Evolutionary conservation across 2,888 invertebrate species (phyloP).

Genomic region (Sclerodermus sp.): DNA sequence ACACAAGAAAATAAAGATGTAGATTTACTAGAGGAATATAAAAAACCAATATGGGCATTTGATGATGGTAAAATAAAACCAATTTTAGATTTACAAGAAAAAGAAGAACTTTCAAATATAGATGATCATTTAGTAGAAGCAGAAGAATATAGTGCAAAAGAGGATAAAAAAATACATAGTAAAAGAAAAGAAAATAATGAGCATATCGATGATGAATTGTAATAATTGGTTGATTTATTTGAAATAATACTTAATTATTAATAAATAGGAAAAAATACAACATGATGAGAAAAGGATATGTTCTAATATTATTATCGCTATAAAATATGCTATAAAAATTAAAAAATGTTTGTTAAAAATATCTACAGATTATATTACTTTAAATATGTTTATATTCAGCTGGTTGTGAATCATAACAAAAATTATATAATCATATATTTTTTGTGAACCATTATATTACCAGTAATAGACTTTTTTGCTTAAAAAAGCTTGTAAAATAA

Average conservation of each 20-base stretch:
- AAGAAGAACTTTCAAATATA: slow-evolving; percentile 14
- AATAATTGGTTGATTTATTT: slow-evolving; percentile 26
- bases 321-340: no score
- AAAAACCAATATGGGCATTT: slow-evolving; percentile 19
- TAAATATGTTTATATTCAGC: no score
- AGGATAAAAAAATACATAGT: slow-evolving; percentile 15
- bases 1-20: slow-evolving; percentile 8
- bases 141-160: slow-evolving; percentile 17
- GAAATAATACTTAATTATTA: slow-evolving; percentile 23
- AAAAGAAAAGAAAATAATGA: slow-evolving; percentile 22
- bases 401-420: no score
- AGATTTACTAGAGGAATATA: slow-evolving; percentile 24
- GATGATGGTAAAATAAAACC: slow-evolving; percentile 18
- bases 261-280: slow-evolving; percentile 14
- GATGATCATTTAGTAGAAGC: slow-evolving; percentile 10
- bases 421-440: no score
- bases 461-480: no score
- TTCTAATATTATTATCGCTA: no score
- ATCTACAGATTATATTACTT: no score
- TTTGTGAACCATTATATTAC: no score
- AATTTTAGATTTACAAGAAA: slow-evolving; percentile 16
- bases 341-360: no score
- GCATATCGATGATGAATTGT: slow-evolving; percentile 45
- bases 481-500: no score
- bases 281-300: no score